Percentiles rank a stretch among this genome's conserved stretches.
phyloP scores from a whole-genome alignment of 1,140 invertebrate species.

The Dufourea novaeangliae region DNA sequence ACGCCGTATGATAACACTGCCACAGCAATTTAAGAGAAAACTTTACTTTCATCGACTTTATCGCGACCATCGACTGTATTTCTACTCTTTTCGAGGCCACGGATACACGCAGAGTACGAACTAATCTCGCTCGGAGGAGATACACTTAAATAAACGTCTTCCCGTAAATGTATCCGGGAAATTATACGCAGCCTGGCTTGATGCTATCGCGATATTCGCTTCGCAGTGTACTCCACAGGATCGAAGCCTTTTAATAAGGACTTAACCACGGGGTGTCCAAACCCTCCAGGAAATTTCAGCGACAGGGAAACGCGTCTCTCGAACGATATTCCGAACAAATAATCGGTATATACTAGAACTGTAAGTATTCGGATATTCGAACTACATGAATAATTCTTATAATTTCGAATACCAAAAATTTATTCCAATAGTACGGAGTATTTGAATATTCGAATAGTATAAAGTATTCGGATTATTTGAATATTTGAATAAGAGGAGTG shows the following conservation, averaged over 20 bases:
- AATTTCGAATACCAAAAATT: too few species aligned
- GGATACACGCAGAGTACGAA: constrained; percentile 8
- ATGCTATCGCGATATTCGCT: not conserved
- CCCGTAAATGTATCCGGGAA: constrained; percentile 30
- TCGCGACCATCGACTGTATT: constrained; percentile 23
- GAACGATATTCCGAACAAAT: not conserved
- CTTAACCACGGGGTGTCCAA: not conserved
- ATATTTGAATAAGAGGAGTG: too few species aligned
- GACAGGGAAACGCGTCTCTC: not conserved
- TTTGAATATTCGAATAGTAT: too few species aligned
- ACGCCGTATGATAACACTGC: not conserved
- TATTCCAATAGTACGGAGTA: too few species aligned
- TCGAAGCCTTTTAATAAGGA: constrained; percentile 37
- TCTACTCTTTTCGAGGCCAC: not conserved
- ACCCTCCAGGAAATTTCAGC: too few species aligned
- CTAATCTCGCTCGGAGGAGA: constrained; percentile 27
- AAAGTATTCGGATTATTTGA: too few species aligned
- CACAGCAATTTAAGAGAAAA: constrained; percentile 24
- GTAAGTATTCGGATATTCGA: too few species aligned
- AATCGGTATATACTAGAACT: not conserved
- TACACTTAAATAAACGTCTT: constrained; percentile 42
- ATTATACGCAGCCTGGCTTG: constrained; percentile 13
- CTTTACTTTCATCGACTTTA: constrained; percentile 42
- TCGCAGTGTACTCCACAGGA: not conserved
- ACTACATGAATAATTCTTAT: too few species aligned